Percentiles rank a stretch among this genome's conserved stretches.
These are phyloP conservation scores for Tauraco erythrolophus DNA, from an alignment of 2,113 vertebrate species.

Conservation along the genomic window DNA sequence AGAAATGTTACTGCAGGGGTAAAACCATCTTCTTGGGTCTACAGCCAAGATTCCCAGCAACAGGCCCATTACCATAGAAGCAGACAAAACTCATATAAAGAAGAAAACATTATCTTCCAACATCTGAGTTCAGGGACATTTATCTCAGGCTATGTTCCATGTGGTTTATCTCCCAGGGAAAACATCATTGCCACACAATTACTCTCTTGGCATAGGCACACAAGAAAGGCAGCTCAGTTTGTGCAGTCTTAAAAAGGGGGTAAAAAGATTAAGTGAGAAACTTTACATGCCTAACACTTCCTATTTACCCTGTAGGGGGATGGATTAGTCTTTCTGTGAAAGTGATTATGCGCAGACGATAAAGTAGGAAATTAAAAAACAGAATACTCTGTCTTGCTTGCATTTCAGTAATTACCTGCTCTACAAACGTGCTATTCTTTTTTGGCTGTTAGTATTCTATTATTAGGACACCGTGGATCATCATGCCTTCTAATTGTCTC, in stretches of 20 bases:
- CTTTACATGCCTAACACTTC: background rate
- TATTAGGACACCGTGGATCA: background rate
- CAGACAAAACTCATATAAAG: background rate
- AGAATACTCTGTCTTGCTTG: background rate
- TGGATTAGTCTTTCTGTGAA: background rate
- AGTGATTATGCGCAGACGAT: background rate
- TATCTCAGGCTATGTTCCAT: background rate
- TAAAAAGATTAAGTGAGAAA: background rate
- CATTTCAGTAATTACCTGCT: constrained; percentile 1
- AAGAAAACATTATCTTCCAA: background rate
- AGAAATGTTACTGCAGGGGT: background rate
- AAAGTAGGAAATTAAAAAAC: background rate
- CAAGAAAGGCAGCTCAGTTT: background rate
- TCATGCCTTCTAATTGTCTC: background rate
- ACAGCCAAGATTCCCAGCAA: background rate
- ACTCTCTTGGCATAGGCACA: background rate
- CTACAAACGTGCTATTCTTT: background rate
- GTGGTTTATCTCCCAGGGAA: background rate
- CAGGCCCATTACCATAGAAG: background rate
- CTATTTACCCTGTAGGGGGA: background rate
- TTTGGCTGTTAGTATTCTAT: background rate
- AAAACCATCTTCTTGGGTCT: background rate
- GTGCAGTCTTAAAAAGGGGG: background rate
- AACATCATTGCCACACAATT: background rate
- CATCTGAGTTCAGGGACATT: background rate